Percentiles rank a stretch among this genome's conserved stretches.
These are phyloP conservation scores for Etia nguti DNA, from an alignment of 2,113 vertebrate species.

Conservation along the genomic window DNA sequence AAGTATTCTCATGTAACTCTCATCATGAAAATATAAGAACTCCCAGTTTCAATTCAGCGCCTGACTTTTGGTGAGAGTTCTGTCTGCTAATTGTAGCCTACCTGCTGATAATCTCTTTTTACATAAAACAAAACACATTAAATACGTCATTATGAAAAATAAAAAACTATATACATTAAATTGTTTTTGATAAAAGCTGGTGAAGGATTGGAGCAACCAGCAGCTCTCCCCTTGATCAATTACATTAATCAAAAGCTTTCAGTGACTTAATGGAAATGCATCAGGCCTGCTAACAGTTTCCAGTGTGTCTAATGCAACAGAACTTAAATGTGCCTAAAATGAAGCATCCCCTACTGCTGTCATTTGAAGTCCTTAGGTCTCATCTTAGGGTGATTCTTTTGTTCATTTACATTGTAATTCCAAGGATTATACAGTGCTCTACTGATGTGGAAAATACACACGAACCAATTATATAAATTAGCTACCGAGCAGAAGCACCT, in stretches of 20 bases:
- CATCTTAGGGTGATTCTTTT: not conserved
- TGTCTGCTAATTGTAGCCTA: not conserved
- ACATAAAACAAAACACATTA: not conserved
- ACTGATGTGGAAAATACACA: not conserved
- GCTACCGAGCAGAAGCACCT: not conserved
- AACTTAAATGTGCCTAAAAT: not conserved
- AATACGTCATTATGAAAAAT: not conserved
- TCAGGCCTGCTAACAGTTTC: not conserved
- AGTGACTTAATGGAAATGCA: slow-evolving; percentile 28
- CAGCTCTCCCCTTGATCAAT: slow-evolving; percentile 1
- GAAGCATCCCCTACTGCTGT: not conserved
- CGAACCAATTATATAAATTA: not conserved
- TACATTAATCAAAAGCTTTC: slow-evolving; percentile 38
- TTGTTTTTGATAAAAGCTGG: not conserved
- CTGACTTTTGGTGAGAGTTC: not conserved
- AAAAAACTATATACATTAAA: not conserved
- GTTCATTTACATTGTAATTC: slow-evolving; percentile 4
- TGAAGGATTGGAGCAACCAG: not conserved
- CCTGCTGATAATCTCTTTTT: not conserved
- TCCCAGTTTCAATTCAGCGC: not conserved
- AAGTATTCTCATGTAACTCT: not conserved
- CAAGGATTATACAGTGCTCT: not conserved
- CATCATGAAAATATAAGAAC: not conserved
- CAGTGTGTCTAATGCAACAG: not conserved
- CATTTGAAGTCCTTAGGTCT: not conserved